These are phyloP conservation scores for Arizona elegans DNA, from an alignment of 2,113 vertebrate species.

Conservation along the genomic window DNA sequence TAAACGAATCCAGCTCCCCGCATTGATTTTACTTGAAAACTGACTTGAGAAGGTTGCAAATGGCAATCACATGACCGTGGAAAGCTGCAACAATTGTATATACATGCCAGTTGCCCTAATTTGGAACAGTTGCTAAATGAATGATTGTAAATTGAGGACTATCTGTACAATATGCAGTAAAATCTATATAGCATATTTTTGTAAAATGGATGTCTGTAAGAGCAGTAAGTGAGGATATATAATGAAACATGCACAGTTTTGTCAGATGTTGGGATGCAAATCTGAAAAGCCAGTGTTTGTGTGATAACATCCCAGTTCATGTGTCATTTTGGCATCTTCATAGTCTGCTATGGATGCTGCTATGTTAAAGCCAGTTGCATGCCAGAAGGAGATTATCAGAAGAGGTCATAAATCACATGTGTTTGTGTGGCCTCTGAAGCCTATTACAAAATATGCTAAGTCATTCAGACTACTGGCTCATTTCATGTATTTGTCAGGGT, in stretches of 20 bases:
- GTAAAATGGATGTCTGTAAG: not conserved
- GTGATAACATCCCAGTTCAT: not conserved
- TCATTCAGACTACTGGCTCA: not conserved
- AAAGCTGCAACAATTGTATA: not conserved
- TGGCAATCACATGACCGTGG: not conserved
- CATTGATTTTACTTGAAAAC: not conserved
- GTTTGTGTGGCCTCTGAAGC: not conserved
- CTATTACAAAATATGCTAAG: not conserved
- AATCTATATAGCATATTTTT: not conserved
- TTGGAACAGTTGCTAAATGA: not conserved
- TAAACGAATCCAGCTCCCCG: not conserved
- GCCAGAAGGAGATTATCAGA: not conserved
- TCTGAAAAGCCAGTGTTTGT: not conserved
- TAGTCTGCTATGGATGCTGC: not conserved
- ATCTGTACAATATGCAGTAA: not conserved
- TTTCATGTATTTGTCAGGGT: not conserved
- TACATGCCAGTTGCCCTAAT: not conserved
- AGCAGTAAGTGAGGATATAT: not conserved
- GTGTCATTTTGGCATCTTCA: not conserved
- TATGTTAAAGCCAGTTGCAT: not conserved
- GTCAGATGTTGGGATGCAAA: not conserved
- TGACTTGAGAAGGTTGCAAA: not conserved
- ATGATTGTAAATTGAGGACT: not conserved
- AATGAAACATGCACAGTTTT: not conserved
- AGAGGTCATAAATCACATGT: not conserved